phyloP scores from a whole-genome alignment of 2,797 vertebrate genomes.

The Oceanodroma leucorhoa region DNA sequence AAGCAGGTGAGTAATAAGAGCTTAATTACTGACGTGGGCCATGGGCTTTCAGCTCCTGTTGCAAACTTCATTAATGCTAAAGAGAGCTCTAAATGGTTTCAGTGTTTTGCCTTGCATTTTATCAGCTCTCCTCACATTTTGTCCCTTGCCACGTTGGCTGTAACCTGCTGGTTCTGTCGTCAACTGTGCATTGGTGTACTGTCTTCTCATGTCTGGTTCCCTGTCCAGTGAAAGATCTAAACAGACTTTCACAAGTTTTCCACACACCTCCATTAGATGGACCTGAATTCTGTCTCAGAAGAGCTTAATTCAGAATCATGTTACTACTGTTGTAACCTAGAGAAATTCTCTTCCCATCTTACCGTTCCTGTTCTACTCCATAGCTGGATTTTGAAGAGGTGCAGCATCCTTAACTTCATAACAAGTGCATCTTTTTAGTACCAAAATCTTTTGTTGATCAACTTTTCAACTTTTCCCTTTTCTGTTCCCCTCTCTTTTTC shows the following conservation, averaged over 20 bases:
- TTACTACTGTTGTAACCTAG: neutral
- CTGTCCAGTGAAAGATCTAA: neutral
- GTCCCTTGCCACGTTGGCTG: neutral
- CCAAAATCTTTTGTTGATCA: neutral
- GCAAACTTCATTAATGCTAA: neutral
- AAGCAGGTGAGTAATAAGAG: neutral
- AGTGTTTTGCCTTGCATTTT: neutral
- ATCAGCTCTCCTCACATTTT: neutral
- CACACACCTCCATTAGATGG: neutral
- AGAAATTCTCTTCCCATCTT: neutral
- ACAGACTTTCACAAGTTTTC: neutral
- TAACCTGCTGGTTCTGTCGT: neutral
- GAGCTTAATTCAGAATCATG: neutral
- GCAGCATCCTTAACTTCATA: neutral
- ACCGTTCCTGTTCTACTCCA: neutral
- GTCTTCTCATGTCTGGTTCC: neutral
- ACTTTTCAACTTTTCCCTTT: neutral
- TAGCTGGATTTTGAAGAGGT: neutral
- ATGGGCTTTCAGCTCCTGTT: neutral
- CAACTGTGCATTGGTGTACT: neutral
- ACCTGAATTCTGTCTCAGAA: neutral
- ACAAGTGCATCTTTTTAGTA: neutral
- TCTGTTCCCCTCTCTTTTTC: rapidly evolving
- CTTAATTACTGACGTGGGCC: neutral
- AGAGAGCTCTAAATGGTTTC: neutral